Evolutionary conservation across 2,113 vertebrate species (phyloP).

Genomic region (Dryoscopus gambensis): DNA sequence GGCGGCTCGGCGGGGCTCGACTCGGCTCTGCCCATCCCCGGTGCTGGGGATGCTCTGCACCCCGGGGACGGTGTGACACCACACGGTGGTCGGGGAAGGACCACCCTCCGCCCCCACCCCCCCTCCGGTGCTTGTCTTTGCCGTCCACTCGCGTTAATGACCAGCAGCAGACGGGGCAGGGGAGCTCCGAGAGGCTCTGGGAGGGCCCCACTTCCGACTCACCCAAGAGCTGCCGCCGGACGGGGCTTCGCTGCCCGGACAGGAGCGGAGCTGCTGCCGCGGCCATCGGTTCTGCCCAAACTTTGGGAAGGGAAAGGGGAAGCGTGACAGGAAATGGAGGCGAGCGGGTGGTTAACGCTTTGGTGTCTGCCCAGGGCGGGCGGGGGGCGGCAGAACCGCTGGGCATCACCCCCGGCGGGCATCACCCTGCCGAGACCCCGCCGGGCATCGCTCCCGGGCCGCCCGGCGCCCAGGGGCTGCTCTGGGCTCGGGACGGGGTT

Average conservation of each 20-base stretch:
- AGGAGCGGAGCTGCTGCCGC: neutral
- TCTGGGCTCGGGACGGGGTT: neutral
- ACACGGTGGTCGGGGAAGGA: too few relatives aligned
- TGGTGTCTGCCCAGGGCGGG: neutral
- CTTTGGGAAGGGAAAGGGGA: neutral
- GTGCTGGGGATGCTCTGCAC: neutral
- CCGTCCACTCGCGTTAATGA: neutral
- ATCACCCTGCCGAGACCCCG: neutral
- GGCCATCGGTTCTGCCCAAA: neutral
- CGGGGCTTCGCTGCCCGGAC: neutral
- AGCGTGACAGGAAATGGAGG: neutral
- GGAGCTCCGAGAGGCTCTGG: neutral
- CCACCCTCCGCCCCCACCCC: neutral
- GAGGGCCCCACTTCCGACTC: neutral
- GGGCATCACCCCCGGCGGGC: neutral
- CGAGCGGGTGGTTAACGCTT: neutral
- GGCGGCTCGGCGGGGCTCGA: neutral
- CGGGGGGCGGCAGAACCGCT: neutral
- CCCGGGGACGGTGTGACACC: neutral
- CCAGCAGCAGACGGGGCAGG: neutral
- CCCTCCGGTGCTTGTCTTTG: accelerated
- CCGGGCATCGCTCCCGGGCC: neutral
- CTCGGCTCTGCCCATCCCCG: neutral
- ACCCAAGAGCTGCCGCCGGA: neutral
- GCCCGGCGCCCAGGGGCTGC: neutral